Conservation (phyloP, 2,888 invertebrate species). For the Dione vanillae region DNA sequence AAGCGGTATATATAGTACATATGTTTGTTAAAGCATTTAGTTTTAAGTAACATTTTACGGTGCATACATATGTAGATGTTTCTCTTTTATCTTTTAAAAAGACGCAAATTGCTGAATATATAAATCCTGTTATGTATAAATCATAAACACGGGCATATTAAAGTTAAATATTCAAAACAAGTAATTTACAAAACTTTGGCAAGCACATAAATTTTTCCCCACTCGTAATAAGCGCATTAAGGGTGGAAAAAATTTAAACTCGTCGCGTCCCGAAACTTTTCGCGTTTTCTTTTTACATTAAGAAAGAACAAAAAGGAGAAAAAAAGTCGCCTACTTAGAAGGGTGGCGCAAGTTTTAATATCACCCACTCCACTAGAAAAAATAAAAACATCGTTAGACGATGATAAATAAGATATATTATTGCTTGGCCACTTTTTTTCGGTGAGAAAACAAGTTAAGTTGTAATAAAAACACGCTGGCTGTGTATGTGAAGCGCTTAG, state of each 20-base stretch:
- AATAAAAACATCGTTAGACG: constrained; percentile 36
- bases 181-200: constrained; percentile 56
- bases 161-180: neutral
- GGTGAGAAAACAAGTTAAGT: constrained; percentile 52
- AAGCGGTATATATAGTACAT: neutral
- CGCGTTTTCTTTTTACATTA: constrained; percentile 83
- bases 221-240: constrained; percentile 83
- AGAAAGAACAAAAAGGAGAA: constrained; percentile 65
- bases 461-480: constrained; percentile 65
- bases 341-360: constrained; percentile 81
- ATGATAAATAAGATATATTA: constrained; percentile 43
- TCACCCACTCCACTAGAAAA: constrained; percentile 52
- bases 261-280: constrained; percentile 73
- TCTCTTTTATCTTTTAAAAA: no score
- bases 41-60: no score
- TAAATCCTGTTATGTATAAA: no score
- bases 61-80: no score
- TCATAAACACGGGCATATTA: no score
- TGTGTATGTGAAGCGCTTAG: constrained; percentile 70
- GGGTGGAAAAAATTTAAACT: constrained; percentile 76
- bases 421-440: constrained; percentile 35
- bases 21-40: neutral
- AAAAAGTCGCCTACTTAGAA: constrained; percentile 74
- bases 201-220: constrained; percentile 60
- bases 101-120: no score